Base-by-base conservation (phyloP, 30 jellyfish, hydroid and myxozoan genomes). In the Aurelia aurita complex sp. Pacific region DNA sequence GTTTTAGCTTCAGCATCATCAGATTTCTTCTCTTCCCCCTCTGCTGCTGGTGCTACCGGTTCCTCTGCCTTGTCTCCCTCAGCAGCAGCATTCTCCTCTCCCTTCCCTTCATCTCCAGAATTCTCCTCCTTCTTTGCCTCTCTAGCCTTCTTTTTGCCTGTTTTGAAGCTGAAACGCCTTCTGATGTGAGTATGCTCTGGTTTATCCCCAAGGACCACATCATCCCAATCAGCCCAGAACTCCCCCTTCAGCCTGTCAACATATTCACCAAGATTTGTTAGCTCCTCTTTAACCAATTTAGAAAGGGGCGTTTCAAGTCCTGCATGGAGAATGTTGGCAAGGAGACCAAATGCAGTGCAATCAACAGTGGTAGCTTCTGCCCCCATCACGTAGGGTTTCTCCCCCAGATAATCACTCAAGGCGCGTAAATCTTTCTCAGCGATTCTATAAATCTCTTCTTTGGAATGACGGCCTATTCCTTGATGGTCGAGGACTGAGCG, bases 391-490 rank as follows among this genome's bases (percentile, higher is more conserved):
- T 68, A 94, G 29, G 83, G 82, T 64, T 94, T 94, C 42, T 88
- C 97, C 17, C 97, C 98, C 65, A 94, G 96, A 59, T 89, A 76
- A 43, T 77, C 94, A 50, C 97, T 88, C 43, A 94, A 76, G 34
- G 98, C 98, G 43, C 90, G 88, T 17, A 94, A 69, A 84, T 94
- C 98, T 46, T 83, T 76, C 59, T 88, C 97, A 12, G 97, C 98
- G 66, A 94, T 90, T 35, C 74, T 73, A 72, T 86, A 87, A 68
- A 94, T 89, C 88, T 94, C 98, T 10, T 94, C 98, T 69, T 80
- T 76, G 81, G 97, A 50, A 79, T 94, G 98, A n/a, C 96, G 90
- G 83, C 97, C 98, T 67, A 83, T 83, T 34, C 98, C 98, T 59
- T 94, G 98, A 32, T 81, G 92, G 34, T 94, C 98, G 35, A 94